phyloP scores from a whole-genome alignment of 1,140 invertebrate genomes.

The Leptonema lineaticorne region DNA sequence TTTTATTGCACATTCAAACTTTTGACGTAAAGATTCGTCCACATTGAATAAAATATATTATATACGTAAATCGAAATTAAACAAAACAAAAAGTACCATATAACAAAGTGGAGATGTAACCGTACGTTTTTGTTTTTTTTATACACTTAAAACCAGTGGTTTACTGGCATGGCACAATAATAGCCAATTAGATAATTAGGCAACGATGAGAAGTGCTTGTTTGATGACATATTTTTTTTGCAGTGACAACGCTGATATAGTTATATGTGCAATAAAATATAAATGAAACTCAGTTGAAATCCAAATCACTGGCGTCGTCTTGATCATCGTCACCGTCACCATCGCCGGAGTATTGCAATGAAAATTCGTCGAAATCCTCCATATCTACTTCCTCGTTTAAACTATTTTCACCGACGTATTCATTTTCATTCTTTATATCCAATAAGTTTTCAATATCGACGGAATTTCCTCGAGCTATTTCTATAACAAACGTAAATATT shows the following conservation, averaged over 20 bases:
- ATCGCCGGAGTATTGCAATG: conserved; percentile 19
- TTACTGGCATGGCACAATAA: conserved; percentile 37
- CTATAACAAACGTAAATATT: conserved; percentile 20
- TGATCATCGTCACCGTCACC: conserved; percentile 38
- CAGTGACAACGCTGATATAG: conserved; percentile 32
- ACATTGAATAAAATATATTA: conserved; percentile 5
- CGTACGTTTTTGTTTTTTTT: background rate
- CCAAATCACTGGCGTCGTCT: conserved; percentile 39
- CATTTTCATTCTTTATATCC: conserved; percentile 33
- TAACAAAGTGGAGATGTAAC: background rate
- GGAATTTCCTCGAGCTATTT: conserved; percentile 29
- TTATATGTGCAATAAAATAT: conserved; percentile 30
- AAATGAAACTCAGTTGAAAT: conserved; percentile 31
- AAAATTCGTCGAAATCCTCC: conserved; percentile 31
- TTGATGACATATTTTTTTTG: conserved; percentile 22
- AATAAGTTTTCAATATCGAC: conserved; percentile 31
- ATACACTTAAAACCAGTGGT: conserved; percentile 19
- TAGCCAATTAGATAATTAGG: conserved; percentile 34
- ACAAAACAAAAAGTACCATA: too few species aligned
- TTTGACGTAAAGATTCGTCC: too few species aligned
- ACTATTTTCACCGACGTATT: conserved; percentile 24
- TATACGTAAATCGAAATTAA: too few species aligned
- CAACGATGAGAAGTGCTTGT: conserved; percentile 34
- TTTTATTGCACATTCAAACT: too few species aligned
- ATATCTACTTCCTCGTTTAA: conserved; percentile 30